Base-by-base conservation (phyloP, 2,797 vertebrate species). In the Nannoperca australis region DNA sequence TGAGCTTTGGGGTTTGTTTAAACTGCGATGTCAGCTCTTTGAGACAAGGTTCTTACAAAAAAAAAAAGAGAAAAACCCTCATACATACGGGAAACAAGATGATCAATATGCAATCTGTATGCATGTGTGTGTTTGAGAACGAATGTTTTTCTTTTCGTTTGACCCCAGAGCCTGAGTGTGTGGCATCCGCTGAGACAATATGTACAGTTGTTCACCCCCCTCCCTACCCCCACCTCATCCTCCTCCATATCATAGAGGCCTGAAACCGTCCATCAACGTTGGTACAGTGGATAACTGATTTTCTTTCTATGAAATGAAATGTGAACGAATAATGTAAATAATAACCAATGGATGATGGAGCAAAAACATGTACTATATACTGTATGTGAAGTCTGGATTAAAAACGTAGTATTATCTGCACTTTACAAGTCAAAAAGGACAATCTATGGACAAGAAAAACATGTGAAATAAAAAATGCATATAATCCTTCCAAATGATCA, bases 221-320 rank as follows among this genome's bases (percentile, higher is more conserved):
- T 27, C 24, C 24, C 24, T 27, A 27, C 24, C 24, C 24, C 24
- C 24, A 27, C 24, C 24, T 22, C 2, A 9, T 76, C 56, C 66
- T 68, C 59, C 54, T 59, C 76, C 75, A 32, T 79, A 71, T 91
- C 91, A 91, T 86, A 77, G 80, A 92, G 91, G 91, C 90, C 90
- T 93, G 89, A 90, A 87, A 85, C 85, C 85, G 84, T 90, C 83
- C 89, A 91, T 89, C 83, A 78, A 86, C 44, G 49, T 88, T 85
- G 88, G 82, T 90, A 88, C 90, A 88, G 88, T 88, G 91, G 88
- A 92, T 89, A 82, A 82, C 72, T 70, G 81, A 89, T 92, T 95
- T 93, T 92, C 89, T 94, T 94, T 94, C 89, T 93, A 82, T 93
- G 92, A 94, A 94, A 94, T 94, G 91, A 94, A 94, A 91, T 91